Base-by-base conservation (phyloP, 2,888 invertebrate species). In the Agapetus fuscipes region DNA sequence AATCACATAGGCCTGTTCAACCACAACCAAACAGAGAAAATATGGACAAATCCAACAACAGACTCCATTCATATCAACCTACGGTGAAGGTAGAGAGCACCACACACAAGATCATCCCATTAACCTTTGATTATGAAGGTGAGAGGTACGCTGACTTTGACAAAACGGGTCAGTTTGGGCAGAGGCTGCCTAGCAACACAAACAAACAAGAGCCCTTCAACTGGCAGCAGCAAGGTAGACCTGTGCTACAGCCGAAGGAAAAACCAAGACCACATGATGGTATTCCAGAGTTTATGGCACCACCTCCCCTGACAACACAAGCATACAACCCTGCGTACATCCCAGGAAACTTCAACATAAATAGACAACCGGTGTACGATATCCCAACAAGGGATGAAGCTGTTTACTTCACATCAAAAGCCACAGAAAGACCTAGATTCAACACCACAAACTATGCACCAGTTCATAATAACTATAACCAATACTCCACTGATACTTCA, bases 311-410 rank as follows among this genome's bases (percentile, higher is more conserved):
- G 45, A 57, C 58, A n/a, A 54, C 53, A 7, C 59, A 56, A 41
- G 56, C 58, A n/a, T 56, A 54, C 38, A 54, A 52, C 41, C 54
- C 57, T 30, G 62, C 61, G 47, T 66, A 64, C 39, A 59, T 66
- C 42, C 61, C 61, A 17, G 58, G 65, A 11, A 62, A 62, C 43
- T 58, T 59, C 30, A 60, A 57, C 40, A 50, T 47, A 10, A 51
- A 59, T 34, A 55, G 58, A 43, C 69, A 68, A 51, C 64, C 64
- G 11, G 63, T 59, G 5, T 70, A 70, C 49, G 62, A 69, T 48
- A 69, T 69, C 50, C 66, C 68, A n/a, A 56, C 64, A 12, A 59
- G 61, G 53, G 66, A 69, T 43, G 61, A 64, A 39, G 61, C 61
- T 39, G 58, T 17, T 17, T 25, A 26, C n/a, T 9, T 17, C n/a